phyloP scores from a whole-genome alignment of 2,113 vertebrate species.

The Mustelus asterias region DNA sequence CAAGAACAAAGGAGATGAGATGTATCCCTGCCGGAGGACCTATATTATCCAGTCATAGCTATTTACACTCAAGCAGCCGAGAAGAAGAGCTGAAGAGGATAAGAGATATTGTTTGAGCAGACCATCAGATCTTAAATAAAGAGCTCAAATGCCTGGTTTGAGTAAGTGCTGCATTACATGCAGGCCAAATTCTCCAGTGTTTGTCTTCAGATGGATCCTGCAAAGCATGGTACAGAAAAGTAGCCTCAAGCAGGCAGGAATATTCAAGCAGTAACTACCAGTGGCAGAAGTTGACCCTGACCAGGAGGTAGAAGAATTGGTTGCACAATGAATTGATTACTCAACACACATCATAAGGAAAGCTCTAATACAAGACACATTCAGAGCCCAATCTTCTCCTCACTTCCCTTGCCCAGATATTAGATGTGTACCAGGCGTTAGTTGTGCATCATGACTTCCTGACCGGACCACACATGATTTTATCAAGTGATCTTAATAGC shows the following conservation, averaged over 20 bases:
- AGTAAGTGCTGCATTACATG: background rate
- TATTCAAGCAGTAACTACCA: background rate
- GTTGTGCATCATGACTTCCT: background rate
- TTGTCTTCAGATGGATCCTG: background rate
- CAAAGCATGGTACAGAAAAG: background rate
- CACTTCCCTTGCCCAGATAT: background rate
- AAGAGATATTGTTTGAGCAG: background rate
- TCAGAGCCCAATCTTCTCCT: background rate
- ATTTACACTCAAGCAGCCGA: background rate
- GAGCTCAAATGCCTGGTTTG: background rate
- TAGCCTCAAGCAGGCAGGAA: background rate
- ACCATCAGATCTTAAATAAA: background rate
- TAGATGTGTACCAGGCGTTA: background rate
- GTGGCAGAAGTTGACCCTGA: background rate
- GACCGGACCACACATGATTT: background rate
- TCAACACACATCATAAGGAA: background rate
- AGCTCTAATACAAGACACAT: background rate
- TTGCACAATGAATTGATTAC: background rate
- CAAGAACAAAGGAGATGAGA: background rate
- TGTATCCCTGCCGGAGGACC: background rate
- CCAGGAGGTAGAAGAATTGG: background rate
- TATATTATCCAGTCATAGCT: background rate
- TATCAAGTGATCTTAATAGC: background rate
- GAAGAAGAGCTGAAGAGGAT: background rate
- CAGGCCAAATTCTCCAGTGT: background rate